Percentiles rank a stretch among this genome's conserved stretches.
Evolutionary conservation across 2,888 invertebrate genomes (phyloP).

Genomic region (Sphaeridia pumilis): DNA sequence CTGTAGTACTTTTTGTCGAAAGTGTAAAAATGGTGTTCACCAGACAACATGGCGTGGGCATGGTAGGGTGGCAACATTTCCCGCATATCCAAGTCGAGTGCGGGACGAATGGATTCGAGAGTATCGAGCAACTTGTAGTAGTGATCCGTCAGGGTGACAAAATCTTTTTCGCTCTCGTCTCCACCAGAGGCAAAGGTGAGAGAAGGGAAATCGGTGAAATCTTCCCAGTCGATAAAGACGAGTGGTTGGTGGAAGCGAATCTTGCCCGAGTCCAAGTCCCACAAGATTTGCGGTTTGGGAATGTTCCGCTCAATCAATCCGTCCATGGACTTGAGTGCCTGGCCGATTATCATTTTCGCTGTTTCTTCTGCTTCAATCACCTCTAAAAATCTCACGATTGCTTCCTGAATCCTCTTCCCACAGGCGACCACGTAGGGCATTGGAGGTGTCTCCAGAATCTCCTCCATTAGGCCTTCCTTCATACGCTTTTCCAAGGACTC

Average conservation of each 20-base stretch:
- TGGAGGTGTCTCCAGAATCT: slow-evolving; percentile 35
- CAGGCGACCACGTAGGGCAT: slow-evolving; percentile 35
- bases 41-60: slow-evolving; percentile 41
- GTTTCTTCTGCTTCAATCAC: slow-evolving; percentile 34
- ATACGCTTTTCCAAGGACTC: slow-evolving; percentile 29
- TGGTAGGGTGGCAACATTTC: slow-evolving; percentile 37
- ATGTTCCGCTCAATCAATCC: slow-evolving; percentile 32
- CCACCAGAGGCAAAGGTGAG: slow-evolving; percentile 22
- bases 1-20: slow-evolving; percentile 44
- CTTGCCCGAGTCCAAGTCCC: slow-evolving; percentile 35
- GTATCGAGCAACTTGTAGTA: slow-evolving; percentile 33
- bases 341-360: slow-evolving; percentile 26
- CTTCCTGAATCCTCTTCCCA: slow-evolving; percentile 22
- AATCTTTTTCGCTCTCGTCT: slow-evolving; percentile 26
- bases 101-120: slow-evolving; percentile 29
- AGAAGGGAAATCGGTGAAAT: slow-evolving; percentile 37
- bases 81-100: slow-evolving; percentile 31
- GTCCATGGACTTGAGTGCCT: slow-evolving; percentile 31
- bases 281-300: slow-evolving; percentile 23
- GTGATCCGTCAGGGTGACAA: slow-evolving; percentile 31
- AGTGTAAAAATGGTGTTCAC: slow-evolving; percentile 43
- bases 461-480: slow-evolving; percentile 28
- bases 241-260: slow-evolving; percentile 37
- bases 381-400: slow-evolving; percentile 23
- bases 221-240: slow-evolving; percentile 37